phyloP scores from a whole-genome alignment of 1,140 invertebrate species.

The Bursaphelenchus mucronatus region DNA sequence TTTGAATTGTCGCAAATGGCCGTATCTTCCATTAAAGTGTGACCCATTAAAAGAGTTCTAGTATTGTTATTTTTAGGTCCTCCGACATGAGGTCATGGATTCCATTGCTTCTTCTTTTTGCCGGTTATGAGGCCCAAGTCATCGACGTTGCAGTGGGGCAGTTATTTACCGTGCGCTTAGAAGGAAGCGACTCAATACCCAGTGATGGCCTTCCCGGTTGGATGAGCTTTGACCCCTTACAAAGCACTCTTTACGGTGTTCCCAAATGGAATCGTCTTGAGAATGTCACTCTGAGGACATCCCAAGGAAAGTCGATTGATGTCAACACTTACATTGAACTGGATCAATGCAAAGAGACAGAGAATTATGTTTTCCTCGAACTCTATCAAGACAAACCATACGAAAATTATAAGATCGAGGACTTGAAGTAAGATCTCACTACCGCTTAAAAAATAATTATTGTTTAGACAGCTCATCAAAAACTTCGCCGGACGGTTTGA shows the following conservation, averaged over 20 bases:
- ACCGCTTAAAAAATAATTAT: not conserved
- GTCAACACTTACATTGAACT: slow-evolving; percentile 6
- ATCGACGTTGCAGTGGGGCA: no score
- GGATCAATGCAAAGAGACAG: slow-evolving; percentile 1
- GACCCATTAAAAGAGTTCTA: no score
- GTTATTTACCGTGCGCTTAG: no score
- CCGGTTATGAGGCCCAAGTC: no score
- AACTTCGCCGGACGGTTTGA: slow-evolving; percentile 7
- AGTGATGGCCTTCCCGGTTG: slow-evolving; percentile 1
- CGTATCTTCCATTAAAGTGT: no score
- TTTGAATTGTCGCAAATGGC: no score
- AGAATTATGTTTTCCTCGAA: slow-evolving; percentile 13
- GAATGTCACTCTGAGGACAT: slow-evolving; percentile 8
- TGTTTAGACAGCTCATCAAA: slow-evolving; percentile 10
- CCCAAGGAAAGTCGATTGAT: slow-evolving; percentile 1
- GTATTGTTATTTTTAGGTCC: no score
- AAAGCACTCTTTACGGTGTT: slow-evolving; percentile 8
- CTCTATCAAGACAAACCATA: slow-evolving; percentile 6
- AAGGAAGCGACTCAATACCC: no score
- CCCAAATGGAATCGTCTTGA: slow-evolving; percentile 11
- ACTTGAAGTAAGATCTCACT: slow-evolving; percentile 14
- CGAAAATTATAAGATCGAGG: slow-evolving; percentile 5
- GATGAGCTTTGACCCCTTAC: slow-evolving; percentile 7
- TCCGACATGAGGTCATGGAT: no score
- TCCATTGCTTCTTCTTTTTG: no score